Conservation (phyloP, 2,888 invertebrate species). For the Phalangium opilio region DNA sequence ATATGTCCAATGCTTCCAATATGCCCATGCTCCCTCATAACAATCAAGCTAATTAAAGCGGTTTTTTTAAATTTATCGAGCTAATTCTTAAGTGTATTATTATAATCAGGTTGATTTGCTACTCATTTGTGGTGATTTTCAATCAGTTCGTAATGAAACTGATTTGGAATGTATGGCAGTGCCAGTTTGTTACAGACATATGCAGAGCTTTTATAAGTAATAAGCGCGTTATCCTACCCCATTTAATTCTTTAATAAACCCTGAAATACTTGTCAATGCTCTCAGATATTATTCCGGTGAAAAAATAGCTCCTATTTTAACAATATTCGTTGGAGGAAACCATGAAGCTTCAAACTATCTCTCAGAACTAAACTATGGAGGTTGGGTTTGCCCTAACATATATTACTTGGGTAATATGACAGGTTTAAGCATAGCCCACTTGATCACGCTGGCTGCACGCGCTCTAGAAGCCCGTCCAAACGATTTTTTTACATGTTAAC, state of each 20-base stretch:
- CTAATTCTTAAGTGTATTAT: too few relatives aligned
- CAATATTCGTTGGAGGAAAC: conserved; percentile 94
- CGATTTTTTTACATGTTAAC: too few relatives aligned
- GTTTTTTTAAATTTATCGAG: too few relatives aligned
- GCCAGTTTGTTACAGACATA: conserved; percentile 72
- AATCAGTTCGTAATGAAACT: conserved; percentile 67
- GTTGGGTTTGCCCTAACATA: conserved; percentile 97
- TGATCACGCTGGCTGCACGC: too few relatives aligned
- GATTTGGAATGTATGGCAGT: conserved; percentile 90
- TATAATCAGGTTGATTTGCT: conserved; percentile 66
- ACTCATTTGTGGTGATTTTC: conserved; percentile 96
- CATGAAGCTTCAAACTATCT: conserved; percentile 96
- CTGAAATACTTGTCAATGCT: neutral
- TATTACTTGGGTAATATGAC: conserved; percentile 62
- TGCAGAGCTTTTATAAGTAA: conserved; percentile 85
- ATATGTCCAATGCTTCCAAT: too few relatives aligned
- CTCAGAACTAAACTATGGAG: conserved; percentile 90
- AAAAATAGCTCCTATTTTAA: conserved; percentile 71
- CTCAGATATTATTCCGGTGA: conserved; percentile 83
- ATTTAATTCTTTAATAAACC: conserved; percentile 12
- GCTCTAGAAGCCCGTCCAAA: too few relatives aligned
- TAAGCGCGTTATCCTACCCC: too few relatives aligned
- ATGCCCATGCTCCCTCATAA: too few relatives aligned
- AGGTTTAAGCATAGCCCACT: too few relatives aligned
- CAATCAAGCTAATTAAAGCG: too few relatives aligned